Percentiles rank a stretch among this genome's conserved stretches.
phyloP scores from a whole-genome alignment of 92 coral and sea anemone species.

The Porites evermanni region DNA sequence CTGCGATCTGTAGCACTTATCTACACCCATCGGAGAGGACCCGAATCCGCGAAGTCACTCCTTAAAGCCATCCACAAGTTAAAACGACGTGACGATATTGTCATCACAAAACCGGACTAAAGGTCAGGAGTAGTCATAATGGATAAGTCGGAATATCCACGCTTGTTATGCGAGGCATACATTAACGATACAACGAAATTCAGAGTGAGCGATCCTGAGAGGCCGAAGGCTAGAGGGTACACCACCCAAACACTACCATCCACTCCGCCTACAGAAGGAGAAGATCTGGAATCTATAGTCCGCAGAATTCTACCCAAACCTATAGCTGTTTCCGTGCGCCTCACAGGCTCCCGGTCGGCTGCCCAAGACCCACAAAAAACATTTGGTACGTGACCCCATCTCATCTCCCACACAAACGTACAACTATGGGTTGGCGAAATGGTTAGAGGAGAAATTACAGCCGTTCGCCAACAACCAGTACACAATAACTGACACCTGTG shows the following conservation, averaged over 20 bases:
- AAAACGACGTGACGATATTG: neutral
- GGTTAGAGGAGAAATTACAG: too few relatives aligned
- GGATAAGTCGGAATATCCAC: too few relatives aligned
- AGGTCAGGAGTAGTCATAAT: conserved; percentile 15
- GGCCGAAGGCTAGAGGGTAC: too few relatives aligned
- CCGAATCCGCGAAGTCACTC: neutral
- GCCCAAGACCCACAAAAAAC: neutral
- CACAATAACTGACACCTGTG: too few relatives aligned
- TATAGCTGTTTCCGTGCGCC: neutral
- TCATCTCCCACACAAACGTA: too few relatives aligned
- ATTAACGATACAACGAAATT: too few relatives aligned
- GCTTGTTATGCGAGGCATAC: too few relatives aligned
- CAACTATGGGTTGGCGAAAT: too few relatives aligned
- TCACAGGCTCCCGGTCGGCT: neutral
- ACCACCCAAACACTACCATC: too few relatives aligned
- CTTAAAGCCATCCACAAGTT: neutral
- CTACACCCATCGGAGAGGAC: conserved; percentile 11
- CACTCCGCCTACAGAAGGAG: neutral
- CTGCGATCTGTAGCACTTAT: conserved; percentile 36
- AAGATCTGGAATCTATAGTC: neutral
- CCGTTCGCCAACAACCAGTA: too few relatives aligned
- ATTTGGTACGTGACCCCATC: neutral
- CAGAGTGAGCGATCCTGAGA: too few relatives aligned
- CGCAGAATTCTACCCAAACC: neutral
- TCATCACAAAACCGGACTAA: neutral